Percentiles rank a stretch among this genome's conserved stretches.
Evolutionary conservation across 2,888 invertebrate species (phyloP).

Genomic region (Stegophylla sp.): DNA sequence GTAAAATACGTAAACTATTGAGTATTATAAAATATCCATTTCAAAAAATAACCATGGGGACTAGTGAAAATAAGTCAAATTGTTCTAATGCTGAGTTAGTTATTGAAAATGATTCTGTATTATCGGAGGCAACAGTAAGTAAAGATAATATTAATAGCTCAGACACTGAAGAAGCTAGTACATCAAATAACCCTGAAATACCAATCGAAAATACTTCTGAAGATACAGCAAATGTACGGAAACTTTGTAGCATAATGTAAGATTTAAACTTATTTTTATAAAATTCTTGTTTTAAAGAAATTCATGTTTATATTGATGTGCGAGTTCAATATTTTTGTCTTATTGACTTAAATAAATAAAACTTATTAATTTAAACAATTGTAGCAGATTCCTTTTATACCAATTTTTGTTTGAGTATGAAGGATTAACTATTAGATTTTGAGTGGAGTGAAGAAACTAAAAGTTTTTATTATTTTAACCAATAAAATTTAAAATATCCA

Average conservation of each 20-base stretch:
- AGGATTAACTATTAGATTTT: too few species aligned
- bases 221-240: slow-evolving; percentile 11
- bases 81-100: slow-evolving; percentile 10
- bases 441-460: too few species aligned
- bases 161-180: slow-evolving; percentile 6
- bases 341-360: background rate
- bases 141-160: slow-evolving; percentile 8
- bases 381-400: background rate
- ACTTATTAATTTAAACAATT: background rate
- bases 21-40: slow-evolving; percentile 49
- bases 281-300: slow-evolving; percentile 38
- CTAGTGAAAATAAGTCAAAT: slow-evolving; percentile 13
- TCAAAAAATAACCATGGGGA: slow-evolving; percentile 29
- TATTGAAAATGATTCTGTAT: background rate
- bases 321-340: background rate
- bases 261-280: background rate
- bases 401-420: background rate
- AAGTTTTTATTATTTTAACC: background rate
- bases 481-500: background rate
- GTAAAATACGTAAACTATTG: slow-evolving; percentile 44
- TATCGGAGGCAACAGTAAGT: background rate
- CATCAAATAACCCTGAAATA: background rate
- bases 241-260: slow-evolving; percentile 42
- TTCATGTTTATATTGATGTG: background rate
- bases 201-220: background rate